These are phyloP conservation scores for Laodelphax striatellus DNA, from an alignment of 1,140 invertebrate species.

Conservation along the genomic window DNA sequence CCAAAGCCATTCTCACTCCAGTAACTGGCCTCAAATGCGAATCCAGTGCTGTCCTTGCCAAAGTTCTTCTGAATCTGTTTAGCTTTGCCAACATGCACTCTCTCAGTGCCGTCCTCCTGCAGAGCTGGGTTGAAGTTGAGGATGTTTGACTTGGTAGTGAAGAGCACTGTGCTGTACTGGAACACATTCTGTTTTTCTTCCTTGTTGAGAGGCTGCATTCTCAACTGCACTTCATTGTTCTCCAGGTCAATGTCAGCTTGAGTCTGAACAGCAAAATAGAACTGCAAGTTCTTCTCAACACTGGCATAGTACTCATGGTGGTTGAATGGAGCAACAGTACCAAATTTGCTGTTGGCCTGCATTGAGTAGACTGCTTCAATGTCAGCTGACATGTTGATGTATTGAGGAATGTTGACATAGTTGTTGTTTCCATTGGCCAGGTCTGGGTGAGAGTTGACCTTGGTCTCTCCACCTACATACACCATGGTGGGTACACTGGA, in stretches of 20 bases:
- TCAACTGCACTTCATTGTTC: conserved; percentile 32
- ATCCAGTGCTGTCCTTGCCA: conserved; percentile 28
- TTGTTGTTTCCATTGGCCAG: conserved; percentile 18
- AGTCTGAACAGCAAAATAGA: conserved; percentile 38
- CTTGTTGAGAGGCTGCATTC: conserved; percentile 34
- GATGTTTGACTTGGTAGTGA: conserved; percentile 41
- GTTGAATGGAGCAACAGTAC: conserved; percentile 50
- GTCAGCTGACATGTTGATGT: conserved; percentile 31
- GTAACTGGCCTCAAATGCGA: conserved; percentile 35
- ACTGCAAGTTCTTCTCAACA: conserved; percentile 41
- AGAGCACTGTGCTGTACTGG: conserved; percentile 45
- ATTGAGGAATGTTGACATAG: conserved; percentile 27
- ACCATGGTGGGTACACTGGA: conserved; percentile 39
- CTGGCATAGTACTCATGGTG: conserved; percentile 43
- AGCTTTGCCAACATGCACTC: background rate
- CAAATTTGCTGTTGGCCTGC: conserved; percentile 42
- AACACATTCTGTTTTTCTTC: conserved; percentile 33
- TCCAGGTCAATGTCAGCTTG: conserved; percentile 33
- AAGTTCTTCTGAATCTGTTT: conserved; percentile 13
- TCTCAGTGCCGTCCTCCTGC: background rate
- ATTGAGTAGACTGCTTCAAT: conserved; percentile 34
- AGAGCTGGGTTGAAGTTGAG: conserved; percentile 23
- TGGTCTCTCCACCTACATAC: conserved; percentile 33
- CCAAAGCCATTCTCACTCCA: conserved; percentile 33
- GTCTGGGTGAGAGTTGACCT: conserved; percentile 30